These are phyloP conservation scores for Nineta flava DNA, from an alignment of 2,888 invertebrate species.

Conservation along the genomic window DNA sequence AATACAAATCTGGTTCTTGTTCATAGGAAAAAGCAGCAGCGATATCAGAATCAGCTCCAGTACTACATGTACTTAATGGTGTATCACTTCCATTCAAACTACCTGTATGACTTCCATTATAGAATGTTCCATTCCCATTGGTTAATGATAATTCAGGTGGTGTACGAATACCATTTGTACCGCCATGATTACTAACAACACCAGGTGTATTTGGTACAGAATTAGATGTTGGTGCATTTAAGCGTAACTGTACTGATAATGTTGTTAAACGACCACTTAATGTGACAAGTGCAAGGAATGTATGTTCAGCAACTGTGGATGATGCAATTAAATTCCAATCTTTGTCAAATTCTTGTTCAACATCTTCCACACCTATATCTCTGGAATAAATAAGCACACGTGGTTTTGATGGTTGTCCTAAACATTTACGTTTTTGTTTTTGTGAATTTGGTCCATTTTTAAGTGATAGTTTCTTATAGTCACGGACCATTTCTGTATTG, in stretches of 20 bases:
- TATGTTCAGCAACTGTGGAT: constrained; percentile 38
- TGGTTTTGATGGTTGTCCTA: constrained; percentile 41
- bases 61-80: constrained; percentile 1
- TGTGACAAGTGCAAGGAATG: constrained; percentile 45
- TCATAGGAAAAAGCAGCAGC: constrained; percentile 19
- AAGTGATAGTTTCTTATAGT: constrained; percentile 44
- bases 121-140: constrained; percentile 10
- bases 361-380: constrained; percentile 33
- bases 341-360: constrained; percentile 32
- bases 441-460: constrained; percentile 21
- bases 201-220: constrained; percentile 22
- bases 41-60: constrained; percentile 1
- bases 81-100: constrained; percentile 4
- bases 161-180: constrained; percentile 9
- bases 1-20: constrained; percentile 39
- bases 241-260: constrained; percentile 41
- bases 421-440: constrained; percentile 30
- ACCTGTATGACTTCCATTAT: constrained; percentile 8
- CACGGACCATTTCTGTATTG: constrained; percentile 61
- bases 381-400: constrained; percentile 43
- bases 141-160: constrained; percentile 12
- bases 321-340: constrained; percentile 46
- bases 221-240: constrained; percentile 24
- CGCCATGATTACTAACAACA: constrained; percentile 15
- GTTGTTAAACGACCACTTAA: constrained; percentile 43